Percentiles rank a stretch among this genome's conserved stretches.
Conservation (phyloP, 2,797 vertebrate genomes). For the Xenopus petersii region DNA sequence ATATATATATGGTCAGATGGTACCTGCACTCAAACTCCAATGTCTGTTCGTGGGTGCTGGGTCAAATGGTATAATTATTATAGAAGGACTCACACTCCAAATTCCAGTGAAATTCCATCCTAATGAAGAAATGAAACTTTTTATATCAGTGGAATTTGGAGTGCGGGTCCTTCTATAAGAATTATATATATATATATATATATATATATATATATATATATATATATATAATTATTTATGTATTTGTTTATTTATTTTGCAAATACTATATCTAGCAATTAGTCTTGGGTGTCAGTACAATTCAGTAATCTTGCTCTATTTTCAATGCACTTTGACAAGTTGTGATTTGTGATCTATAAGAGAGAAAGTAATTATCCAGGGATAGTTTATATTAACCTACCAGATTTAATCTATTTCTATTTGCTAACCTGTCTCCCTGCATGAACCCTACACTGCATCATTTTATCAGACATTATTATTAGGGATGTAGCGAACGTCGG, state of each 20-base stretch:
- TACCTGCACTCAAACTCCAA: too few species aligned
- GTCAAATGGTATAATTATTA: too few species aligned
- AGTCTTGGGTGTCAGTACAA: constrained; percentile 19
- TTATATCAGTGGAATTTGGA: too few species aligned
- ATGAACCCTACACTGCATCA: constrained; percentile 4
- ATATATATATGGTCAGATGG: too few species aligned
- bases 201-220: too few species aligned
- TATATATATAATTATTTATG: too few species aligned
- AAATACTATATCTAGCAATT: constrained; percentile 15
- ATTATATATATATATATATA: too few species aligned
- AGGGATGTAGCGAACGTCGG: too few species aligned
- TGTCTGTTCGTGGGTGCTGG: too few species aligned
- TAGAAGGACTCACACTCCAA: too few species aligned
- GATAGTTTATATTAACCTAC: constrained; percentile 24
- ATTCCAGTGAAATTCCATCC: background rate
- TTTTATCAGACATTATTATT: constrained; percentile 36
- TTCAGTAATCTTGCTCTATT: constrained; percentile 8
- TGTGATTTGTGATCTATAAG: constrained; percentile 3
- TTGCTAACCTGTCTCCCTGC: constrained; percentile 18
- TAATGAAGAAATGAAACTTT: too few species aligned
- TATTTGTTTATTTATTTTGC: background rate
- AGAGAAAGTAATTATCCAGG: constrained; percentile 30
- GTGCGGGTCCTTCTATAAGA: too few species aligned
- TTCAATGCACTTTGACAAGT: constrained; percentile 23
- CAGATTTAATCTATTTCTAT: constrained; percentile 34